Base-by-base conservation (phyloP, 2,797 vertebrate species). In the Hemibagrus guttatus region DNA sequence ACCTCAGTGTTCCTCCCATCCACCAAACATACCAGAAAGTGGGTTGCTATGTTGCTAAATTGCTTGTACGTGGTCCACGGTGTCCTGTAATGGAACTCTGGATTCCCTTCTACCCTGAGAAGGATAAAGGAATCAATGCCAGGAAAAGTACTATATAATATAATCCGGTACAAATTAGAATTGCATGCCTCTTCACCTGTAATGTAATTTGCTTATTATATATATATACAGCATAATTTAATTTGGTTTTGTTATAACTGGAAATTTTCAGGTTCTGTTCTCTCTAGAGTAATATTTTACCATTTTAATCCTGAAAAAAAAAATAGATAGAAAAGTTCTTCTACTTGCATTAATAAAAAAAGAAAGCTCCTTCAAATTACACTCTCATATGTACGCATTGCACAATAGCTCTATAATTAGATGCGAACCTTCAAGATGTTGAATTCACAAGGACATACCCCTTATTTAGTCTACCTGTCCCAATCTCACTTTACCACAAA, bases 401-500 rank as follows among this genome's bases (percentile, higher is more conserved):
- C 42, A 3, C 61, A 35, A 82, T 35, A 52, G 35, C 28, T 2
- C 42, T 81, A 12, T 68, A 28, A 82, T 14, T 66, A 23, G 17
- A 68, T 23, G 81, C 46, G 54, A 31, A 23, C 63, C 63, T 68
- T 31, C 46, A 68, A 31, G n/a, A 54, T 54, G 63, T 46, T 46
- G 46, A 52, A 66, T n/a, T 31, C 81, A 68, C 81, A 82, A 54
- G 81, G 81, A 68, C 81, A 82, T 54, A 35, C 63, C 17, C 19
- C 21, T 66, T 82, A 82, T 82, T 82, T 82, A 54, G 81, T 82
- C 81, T 82, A 76, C 39, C 74, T 75, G 61, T 83, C 58, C 28
- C 28, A 64, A 54, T 28, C 19, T 74, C 49, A 75, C 78, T 63
- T 66, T 19, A 56, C 72, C 74, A 52, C 63, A 78, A 85, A 85